Evolutionary conservation across 2,113 vertebrate species (phyloP), one percentile per base, ranked within the genome.

Genomic region (Chaetops frenatus): DNA sequence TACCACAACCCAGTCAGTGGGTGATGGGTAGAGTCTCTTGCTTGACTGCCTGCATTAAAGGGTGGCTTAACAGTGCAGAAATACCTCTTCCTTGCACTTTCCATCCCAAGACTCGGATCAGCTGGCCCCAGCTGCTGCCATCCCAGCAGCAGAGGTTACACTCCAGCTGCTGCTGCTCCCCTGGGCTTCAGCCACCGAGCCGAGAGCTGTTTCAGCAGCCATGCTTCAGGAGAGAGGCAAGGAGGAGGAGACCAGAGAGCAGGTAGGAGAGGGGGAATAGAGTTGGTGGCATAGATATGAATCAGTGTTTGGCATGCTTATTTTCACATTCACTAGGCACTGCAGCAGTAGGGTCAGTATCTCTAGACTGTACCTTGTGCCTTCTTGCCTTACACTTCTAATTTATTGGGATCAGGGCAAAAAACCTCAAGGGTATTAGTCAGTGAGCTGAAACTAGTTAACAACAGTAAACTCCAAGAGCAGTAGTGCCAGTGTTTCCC

Each of bases 241-340:
- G 24, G n/a, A 80, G 27, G 24, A 70, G 44, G 74, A 80, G 29
- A 90, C 21, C 25, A 4, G 29, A 70, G 27, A 31, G 12, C 18
- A 78, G 15, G 25, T 42, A 57, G 38, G 23, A 33, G 20, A 38
- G 15, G 10, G 19, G 4, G 3, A 51, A 36, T 24, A 40, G 54
- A 24, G 36, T 15, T 76, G 71, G 36, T 62, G 36, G 31, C 38
- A 81, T 25, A 2, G 0, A 7, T 66, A 38, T 0, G 2, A 62
- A 25, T 47, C 2, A 1, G 6, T 54, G 13, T 61, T 54, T 90
- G 38, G 4, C 0, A 0, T 50, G 19, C 10, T 79, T 65, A 16
- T 20, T 62, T 67, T 47, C 27, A 7, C 2, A 2, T 56, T 69
- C 13, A 4, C 70, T n/a, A 67, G 27, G 50, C 38, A 29, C 21